phyloP scores from a whole-genome alignment of 2,113 vertebrate genomes.

The Ondatra zibethicus region DNA sequence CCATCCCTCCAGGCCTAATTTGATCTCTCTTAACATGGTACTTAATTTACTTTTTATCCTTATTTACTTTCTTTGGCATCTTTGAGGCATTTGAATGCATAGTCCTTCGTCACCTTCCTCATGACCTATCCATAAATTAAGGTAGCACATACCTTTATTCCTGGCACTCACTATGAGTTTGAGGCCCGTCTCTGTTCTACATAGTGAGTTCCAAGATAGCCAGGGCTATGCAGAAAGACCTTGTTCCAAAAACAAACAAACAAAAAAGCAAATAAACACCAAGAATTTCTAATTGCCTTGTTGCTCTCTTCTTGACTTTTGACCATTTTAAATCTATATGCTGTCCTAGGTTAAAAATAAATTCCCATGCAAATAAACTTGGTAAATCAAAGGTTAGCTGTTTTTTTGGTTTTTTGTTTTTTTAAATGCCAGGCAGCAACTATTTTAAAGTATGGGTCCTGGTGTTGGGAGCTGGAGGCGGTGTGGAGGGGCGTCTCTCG shows the following conservation, averaged over 20 bases:
- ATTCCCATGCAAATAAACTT: slow-evolving; percentile 16
- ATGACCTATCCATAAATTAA: neutral
- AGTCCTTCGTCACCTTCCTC: neutral
- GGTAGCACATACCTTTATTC: neutral
- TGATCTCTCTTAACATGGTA: neutral
- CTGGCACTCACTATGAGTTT: neutral
- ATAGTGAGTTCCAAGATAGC: neutral
- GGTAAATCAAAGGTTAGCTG: neutral
- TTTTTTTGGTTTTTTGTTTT: neutral
- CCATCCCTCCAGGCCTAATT: too few relatives aligned
- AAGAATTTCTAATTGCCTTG: neutral
- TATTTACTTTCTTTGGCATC: neutral
- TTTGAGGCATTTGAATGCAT: slow-evolving; percentile 12
- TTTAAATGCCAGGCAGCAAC: slow-evolving; percentile 30
- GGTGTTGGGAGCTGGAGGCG: neutral
- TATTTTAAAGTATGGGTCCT: slow-evolving; percentile 19
- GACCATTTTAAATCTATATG: neutral
- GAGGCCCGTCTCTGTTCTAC: neutral
- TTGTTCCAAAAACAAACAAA: neutral
- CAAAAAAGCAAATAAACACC: neutral
- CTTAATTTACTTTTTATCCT: slow-evolving; percentile 7
- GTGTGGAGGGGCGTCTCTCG: too few relatives aligned
- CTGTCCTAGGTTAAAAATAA: neutral
- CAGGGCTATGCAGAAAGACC: neutral
- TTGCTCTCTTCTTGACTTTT: neutral